Evolutionary conservation across 2,797 vertebrate genomes (phyloP), one percentile per base, ranked within the genome.

Genomic region (Neostethus bicornis): DNA sequence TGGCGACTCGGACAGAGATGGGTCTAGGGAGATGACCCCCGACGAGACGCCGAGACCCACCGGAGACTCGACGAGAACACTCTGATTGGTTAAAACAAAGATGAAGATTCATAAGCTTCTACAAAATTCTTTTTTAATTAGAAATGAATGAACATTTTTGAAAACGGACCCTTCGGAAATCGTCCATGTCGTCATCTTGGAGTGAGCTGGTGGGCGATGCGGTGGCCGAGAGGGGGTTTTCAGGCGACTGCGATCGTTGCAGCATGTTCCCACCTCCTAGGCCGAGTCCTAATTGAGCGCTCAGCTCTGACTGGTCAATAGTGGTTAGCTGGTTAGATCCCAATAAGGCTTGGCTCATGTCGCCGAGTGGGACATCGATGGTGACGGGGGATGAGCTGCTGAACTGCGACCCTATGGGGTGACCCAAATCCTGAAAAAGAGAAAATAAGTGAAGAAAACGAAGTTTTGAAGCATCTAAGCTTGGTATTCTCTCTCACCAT

Each of bases 221-320:
- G 0, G 93, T 88, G 57, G 93, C 85, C 0, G 95, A 95, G 50
- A 94, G 84, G 0, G 89, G 91, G 68, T 93, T 88, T 24, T 94
- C 93, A 1, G 94, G 94, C 0, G 95, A 95, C 79, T 91, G 91
- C 1, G 85, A 70, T 32, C 86, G 91, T 0, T 90, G 88, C 34
- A 95, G 43, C 38, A 94, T 93, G 59, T 87, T 83, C 10, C 92
- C 90, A 2, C 92, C 92, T 2, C 94, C 94, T 49, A 96, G 67
- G 47, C 93, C 93, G 5, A 97, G 91, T 7, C 95, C 95, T 59
- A 97, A 92, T 32, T 97, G 95, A 21, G 93, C 89, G 32, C 93
- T 95, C 69, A 97, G 93, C 85, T 97, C 95, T 0, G 95, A 95
- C 20, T 96, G 95, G 88, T 97, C 95, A 20, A 97, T 97, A 26